phyloP scores from a whole-genome alignment of 35 echinoderm and acorn worm genomes.

The Lytechinus variegatus region DNA sequence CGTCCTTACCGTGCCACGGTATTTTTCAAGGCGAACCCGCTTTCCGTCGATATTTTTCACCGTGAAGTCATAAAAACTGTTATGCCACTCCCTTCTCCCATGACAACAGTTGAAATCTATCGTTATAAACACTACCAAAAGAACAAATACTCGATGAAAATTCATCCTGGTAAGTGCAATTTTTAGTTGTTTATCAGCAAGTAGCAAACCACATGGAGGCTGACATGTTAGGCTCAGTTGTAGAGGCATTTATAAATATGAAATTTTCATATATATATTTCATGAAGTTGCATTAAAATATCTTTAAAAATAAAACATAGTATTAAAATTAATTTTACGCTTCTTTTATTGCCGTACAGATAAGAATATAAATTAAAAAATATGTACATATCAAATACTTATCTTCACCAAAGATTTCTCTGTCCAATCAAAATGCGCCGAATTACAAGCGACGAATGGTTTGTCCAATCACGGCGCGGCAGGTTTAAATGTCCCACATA shows the following conservation, averaged over 20 bases:
- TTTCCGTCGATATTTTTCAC: constrained; percentile 58
- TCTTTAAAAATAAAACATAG: too few relatives aligned
- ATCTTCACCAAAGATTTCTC: neutral
- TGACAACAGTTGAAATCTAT: neutral
- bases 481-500: constrained; percentile 26
- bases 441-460: constrained; percentile 29
- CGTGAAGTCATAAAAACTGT: constrained; percentile 49
- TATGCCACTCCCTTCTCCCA: constrained; percentile 13
- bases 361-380: neutral
- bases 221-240: constrained; percentile 19
- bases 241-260: neutral
- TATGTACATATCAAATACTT: neutral
- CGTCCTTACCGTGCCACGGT: constrained; percentile 60
- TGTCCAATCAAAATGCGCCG: constrained; percentile 21
- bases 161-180: neutral
- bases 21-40: constrained; percentile 41
- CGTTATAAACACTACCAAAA: neutral
- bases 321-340: neutral
- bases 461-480: constrained; percentile 50
- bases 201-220: neutral
- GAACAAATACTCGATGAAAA: neutral
- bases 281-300: too few relatives aligned
- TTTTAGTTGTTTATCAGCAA: neutral
- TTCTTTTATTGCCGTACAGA: neutral
- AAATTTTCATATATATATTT: neutral